These are phyloP conservation scores for Tragelaphus strepsiceros DNA, from an alignment of 2,113 vertebrate genomes.

Conservation along the genomic window DNA sequence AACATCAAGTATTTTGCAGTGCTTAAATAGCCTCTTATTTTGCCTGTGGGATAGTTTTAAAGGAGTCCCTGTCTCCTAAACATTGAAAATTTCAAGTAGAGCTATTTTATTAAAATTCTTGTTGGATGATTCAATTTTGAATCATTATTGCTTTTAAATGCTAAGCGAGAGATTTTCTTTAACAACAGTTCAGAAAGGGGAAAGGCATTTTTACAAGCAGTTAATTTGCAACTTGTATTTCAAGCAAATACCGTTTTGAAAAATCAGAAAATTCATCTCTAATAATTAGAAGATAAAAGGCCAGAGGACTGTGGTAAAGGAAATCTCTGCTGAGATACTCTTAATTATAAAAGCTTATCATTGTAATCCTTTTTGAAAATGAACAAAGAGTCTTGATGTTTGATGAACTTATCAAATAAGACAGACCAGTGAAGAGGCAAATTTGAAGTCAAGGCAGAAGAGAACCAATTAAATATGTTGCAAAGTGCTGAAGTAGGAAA, in stretches of 20 bases:
- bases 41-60: neutral
- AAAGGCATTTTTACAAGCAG: slow-evolving; percentile 27
- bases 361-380: slow-evolving; percentile 68
- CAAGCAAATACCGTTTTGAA: slow-evolving; percentile 58
- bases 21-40: neutral
- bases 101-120: slow-evolving; percentile 38
- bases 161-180: slow-evolving; percentile 27
- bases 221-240: slow-evolving; percentile 61
- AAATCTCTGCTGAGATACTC: slow-evolving; percentile 49
- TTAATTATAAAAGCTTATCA: slow-evolving; percentile 71
- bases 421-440: slow-evolving; percentile 70
- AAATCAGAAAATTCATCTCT: slow-evolving; percentile 66
- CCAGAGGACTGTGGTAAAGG: slow-evolving; percentile 28
- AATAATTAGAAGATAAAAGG: slow-evolving; percentile 65
- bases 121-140: slow-evolving; percentile 36
- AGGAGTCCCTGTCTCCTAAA: neutral
- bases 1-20: neutral
- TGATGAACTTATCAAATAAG: slow-evolving; percentile 74
- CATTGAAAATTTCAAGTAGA: slow-evolving; percentile 10
- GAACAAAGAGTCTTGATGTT: slow-evolving; percentile 67
- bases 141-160: slow-evolving; percentile 50
- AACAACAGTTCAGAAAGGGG: slow-evolving; percentile 35
- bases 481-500: slow-evolving; percentile 42
- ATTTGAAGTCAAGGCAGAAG: slow-evolving; percentile 58
- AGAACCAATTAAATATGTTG: slow-evolving; percentile 53